Evolutionary conservation across 2,888 invertebrate genomes (phyloP), one percentile per base, ranked within the genome.

Genomic region (Ochropacha duplaris): DNA sequence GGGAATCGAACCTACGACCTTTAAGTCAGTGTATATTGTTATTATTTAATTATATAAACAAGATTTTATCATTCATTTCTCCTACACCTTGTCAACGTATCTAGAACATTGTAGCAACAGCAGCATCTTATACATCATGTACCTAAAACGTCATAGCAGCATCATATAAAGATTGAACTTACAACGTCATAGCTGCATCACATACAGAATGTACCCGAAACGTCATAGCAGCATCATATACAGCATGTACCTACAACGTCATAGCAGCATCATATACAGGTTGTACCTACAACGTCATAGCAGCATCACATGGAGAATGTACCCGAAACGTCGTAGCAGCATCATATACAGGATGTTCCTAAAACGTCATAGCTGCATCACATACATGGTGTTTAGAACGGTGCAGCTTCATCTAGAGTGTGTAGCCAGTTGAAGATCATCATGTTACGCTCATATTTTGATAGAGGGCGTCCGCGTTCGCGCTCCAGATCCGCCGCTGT

Each of bases 391-490:
- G 36, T 39, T 39, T 88, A 90, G 72, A 90, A 88, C 2, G 91
- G 90, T 5, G 94, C 94, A 0, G 94, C 94, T 68, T 97, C 97
- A 79, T 97, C 97, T 22, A 98, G 93, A 1, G 97, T 97, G 82
- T 98, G 97, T 1, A 98, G 93, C 98, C 98, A 98, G 87, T 98
- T 98, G 90, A 98, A 98, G 59, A 98, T 98, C 96, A 98, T 97
- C 95, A 98, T 97, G 86, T 98, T 98, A n/a, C 97, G 88, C 78
- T 97, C 97, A 87, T 97, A 97, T 75, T 97, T 97, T n/a, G 96
- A 96, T 12, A 97, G 93, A 0, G 97, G 97, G 60, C 96, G 96
- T 0, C 97, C 97, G 0, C 97, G 92, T 77, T 97, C 97, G 56
- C 96, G 91, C 72, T 97, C 97, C 34, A 97, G 94, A 75, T 97